phyloP scores from a whole-genome alignment of 2,113 vertebrate species.

The Hipposideros armiger region DNA sequence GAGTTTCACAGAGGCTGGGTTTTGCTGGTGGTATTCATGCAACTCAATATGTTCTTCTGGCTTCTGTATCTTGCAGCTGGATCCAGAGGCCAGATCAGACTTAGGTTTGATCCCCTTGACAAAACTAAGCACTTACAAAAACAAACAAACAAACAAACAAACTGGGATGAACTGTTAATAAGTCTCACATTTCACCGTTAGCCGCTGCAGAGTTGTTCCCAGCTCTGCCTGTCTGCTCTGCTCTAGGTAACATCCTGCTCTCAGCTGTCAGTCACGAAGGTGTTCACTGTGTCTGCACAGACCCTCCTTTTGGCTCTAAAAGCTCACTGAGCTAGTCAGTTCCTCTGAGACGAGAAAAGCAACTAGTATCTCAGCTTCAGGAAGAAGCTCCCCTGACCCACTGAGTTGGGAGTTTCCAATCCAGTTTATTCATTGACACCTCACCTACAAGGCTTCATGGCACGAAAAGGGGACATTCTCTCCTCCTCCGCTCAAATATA shows the following conservation, averaged over 20 bases:
- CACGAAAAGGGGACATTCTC: background rate
- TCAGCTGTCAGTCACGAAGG: background rate
- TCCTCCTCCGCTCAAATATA: background rate
- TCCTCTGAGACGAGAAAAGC: background rate
- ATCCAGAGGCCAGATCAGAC: background rate
- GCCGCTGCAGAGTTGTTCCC: background rate
- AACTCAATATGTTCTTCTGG: background rate
- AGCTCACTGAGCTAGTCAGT: background rate
- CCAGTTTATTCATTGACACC: background rate
- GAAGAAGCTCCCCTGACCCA: background rate
- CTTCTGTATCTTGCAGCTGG: background rate
- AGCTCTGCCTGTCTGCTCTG: background rate
- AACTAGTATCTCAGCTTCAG: background rate
- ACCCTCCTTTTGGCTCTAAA: background rate
- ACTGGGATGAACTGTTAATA: background rate
- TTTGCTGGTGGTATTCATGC: no score
- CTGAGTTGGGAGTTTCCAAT: background rate
- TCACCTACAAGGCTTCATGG: background rate
- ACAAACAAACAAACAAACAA: no score
- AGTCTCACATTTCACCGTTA: background rate
- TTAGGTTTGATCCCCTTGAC: background rate
- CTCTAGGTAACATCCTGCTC: accelerated
- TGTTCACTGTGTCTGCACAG: background rate
- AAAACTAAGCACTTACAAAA: background rate
- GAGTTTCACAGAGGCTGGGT: background rate